Evolutionary conservation across 2,797 vertebrate genomes (phyloP).

Genomic region (Carapus acus): DNA sequence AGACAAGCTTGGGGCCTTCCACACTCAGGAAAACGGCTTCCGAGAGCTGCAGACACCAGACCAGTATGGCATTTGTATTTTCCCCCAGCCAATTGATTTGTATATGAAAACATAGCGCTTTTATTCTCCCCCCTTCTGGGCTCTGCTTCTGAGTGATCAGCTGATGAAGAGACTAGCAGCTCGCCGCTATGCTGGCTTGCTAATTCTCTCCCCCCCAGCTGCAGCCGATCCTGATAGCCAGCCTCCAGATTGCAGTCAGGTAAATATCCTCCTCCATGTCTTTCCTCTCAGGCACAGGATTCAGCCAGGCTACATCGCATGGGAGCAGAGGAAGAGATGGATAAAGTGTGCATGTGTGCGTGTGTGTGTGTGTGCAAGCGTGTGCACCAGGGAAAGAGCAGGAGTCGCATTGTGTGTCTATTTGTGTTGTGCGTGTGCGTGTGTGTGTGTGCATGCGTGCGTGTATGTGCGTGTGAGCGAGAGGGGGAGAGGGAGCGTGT

Average conservation of each 20-base stretch:
- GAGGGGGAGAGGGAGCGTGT: constrained; percentile 12
- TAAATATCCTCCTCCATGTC: constrained; percentile 80
- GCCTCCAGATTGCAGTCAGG: constrained; percentile 96
- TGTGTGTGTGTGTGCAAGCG: constrained; percentile 13
- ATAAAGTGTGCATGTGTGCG: constrained; percentile 40
- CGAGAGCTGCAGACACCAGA: constrained; percentile 83
- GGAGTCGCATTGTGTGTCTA: constrained; percentile 22
- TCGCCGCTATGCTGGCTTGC: constrained; percentile 99
- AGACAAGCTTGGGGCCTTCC: constrained; percentile 87
- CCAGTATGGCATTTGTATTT: constrained; percentile 82
- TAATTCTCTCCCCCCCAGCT: constrained; percentile 99
- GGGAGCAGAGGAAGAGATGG: constrained; percentile 64
- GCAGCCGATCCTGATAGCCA: constrained; percentile 85
- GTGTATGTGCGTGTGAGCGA: constrained; percentile 25
- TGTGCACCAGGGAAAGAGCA: constrained; percentile 23
- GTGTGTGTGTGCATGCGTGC: constrained; percentile 28
- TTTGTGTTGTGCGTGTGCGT: constrained; percentile 20
- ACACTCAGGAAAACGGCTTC: constrained; percentile 87
- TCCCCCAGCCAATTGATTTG: constrained; percentile 81
- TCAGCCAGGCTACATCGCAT: constrained; percentile 84
- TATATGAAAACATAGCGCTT: constrained; percentile 98
- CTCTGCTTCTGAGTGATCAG: constrained; percentile 98
- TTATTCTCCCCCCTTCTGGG: constrained; percentile 80
- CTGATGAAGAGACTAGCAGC: constrained; percentile 99
- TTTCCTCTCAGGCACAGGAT: constrained; percentile 72